Percentiles rank a stretch among this genome's conserved stretches.
Conservation (phyloP, 2,113 vertebrate genomes). For the Calonectris borealis region DNA sequence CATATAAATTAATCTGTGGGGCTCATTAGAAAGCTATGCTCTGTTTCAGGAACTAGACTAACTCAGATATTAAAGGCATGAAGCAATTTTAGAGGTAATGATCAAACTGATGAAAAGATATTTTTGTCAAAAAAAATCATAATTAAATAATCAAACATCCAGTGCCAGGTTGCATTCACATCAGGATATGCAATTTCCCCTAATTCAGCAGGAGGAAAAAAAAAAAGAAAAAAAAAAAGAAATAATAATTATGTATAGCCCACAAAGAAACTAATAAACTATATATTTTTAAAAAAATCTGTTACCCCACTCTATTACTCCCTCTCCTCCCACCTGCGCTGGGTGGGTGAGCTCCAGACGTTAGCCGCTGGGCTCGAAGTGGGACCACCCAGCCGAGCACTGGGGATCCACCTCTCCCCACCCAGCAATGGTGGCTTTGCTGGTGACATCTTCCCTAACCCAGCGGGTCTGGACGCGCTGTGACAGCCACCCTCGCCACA, state of each 20-base stretch:
- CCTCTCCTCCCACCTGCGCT: rapidly evolving
- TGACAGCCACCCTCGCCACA: background rate
- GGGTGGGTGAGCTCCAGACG: background rate
- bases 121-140: background rate
- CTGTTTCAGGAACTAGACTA: background rate
- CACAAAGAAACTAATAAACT: background rate
- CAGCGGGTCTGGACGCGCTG: rapidly evolving
- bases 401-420: background rate
- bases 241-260: background rate
- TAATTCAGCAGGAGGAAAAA: background rate
- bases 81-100: background rate
- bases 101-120: background rate
- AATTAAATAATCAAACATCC: background rate
- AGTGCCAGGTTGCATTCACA: background rate
- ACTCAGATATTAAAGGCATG: background rate
- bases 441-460: background rate
- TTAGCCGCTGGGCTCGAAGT: rapidly evolving
- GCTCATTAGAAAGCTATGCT: background rate
- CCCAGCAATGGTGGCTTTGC: background rate
- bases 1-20: background rate
- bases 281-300: background rate
- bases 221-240: background rate
- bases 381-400: background rate
- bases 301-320: background rate
- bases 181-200: background rate